phyloP scores from a whole-genome alignment of 2,113 vertebrate species.

The Todiramphus saurophagus region DNA sequence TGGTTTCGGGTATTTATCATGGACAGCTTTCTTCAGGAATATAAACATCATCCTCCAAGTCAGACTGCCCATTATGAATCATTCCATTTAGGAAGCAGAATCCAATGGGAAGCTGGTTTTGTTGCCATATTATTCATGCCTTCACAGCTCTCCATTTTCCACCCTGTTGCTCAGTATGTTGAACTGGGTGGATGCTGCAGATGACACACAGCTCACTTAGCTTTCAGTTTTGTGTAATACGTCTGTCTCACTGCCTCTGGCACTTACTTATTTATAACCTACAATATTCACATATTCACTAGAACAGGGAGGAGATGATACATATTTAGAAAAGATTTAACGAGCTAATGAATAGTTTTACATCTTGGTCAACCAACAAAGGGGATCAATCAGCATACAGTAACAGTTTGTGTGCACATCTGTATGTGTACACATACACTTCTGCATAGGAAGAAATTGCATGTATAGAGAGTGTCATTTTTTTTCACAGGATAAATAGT shows the following conservation, averaged over 20 bases:
- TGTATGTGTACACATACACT: too few species aligned
- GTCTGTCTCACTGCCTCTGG: not conserved
- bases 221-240: not conserved
- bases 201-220: not conserved
- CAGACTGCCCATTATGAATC: not conserved
- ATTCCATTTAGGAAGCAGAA: not conserved
- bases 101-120: not conserved
- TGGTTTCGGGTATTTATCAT: not conserved
- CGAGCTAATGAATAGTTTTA: not conserved
- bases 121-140: not conserved
- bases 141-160: not conserved
- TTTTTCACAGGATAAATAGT: not conserved
- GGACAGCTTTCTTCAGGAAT: not conserved
- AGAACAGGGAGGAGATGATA: not conserved
- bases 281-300: not conserved
- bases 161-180: not conserved
- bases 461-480: not conserved
- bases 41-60: not conserved
- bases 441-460: not conserved
- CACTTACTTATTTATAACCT: not conserved
- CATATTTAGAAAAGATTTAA: not conserved
- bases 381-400: not conserved
- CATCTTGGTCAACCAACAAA: not conserved
- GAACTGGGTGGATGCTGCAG: not conserved
- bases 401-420: not conserved